phyloP scores from a whole-genome alignment of 2,888 invertebrate species.

The Eledona agricola region DNA sequence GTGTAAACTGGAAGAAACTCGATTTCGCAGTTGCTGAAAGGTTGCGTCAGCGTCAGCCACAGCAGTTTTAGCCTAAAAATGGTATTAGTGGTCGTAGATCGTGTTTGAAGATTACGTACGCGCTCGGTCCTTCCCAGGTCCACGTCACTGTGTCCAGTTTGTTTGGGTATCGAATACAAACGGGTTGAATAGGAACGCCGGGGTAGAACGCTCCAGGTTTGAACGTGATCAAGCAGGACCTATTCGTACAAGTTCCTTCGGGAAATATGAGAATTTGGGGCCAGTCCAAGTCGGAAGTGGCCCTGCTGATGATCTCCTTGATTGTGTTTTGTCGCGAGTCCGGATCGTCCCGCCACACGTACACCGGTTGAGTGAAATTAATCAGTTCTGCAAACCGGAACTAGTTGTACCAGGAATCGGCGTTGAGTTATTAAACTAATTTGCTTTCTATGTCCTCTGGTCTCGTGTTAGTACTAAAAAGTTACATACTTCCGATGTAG shows the following conservation, averaged over 20 bases:
- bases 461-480: slow-evolving; percentile 7
- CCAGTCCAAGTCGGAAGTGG: slow-evolving; percentile 86
- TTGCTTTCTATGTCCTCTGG: slow-evolving; percentile 32
- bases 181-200: slow-evolving; percentile 94
- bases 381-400: slow-evolving; percentile 75
- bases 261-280: slow-evolving; percentile 95
- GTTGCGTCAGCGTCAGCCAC: slow-evolving; percentile 89
- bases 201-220: slow-evolving; percentile 95
- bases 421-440: slow-evolving; percentile 10
- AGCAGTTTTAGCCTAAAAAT: slow-evolving; percentile 77
- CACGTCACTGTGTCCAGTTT: slow-evolving; percentile 88
- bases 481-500: slow-evolving; percentile 85
- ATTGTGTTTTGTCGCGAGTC: slow-evolving; percentile 91
- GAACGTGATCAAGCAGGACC: slow-evolving; percentile 88
- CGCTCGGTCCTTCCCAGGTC: slow-evolving; percentile 96
- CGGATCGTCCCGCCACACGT: slow-evolving; percentile 92
- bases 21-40: slow-evolving; percentile 87
- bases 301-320: slow-evolving; percentile 85
- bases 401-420: not conserved
- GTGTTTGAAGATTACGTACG: slow-evolving; percentile 85
- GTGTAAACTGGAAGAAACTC: slow-evolving; percentile 93
- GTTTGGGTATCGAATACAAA: slow-evolving; percentile 90
- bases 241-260: slow-evolving; percentile 96
- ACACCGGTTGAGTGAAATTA: slow-evolving; percentile 94
- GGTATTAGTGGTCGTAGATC: not conserved